Conservation (phyloP, 2,113 vertebrate genomes). For the Forbesichthys papilliferus region DNA sequence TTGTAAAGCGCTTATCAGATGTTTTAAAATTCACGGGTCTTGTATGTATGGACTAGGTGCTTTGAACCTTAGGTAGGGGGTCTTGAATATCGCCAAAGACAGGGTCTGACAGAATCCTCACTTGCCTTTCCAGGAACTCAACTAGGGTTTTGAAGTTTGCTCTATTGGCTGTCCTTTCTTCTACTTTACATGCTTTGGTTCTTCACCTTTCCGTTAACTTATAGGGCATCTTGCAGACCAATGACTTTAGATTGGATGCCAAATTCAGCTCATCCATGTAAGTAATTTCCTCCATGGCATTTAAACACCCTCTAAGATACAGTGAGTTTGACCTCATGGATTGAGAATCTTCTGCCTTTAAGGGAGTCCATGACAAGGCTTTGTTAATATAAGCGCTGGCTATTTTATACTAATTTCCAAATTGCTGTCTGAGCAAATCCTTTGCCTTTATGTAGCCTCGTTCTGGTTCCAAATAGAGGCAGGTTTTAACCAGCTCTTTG, state of each 20-base stretch:
- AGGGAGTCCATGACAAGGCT: neutral
- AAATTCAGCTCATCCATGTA: constrained; percentile 2
- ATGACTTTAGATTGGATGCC: neutral
- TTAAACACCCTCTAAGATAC: neutral
- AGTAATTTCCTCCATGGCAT: neutral
- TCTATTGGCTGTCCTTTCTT: neutral
- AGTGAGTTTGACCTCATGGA: neutral
- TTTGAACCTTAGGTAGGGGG: neutral
- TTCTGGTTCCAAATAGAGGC: neutral
- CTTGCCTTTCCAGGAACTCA: constrained; percentile 1
- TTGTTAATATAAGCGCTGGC: neutral
- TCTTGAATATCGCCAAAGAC: constrained; percentile 1
- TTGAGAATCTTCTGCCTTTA: neutral
- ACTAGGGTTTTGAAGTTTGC: neutral
- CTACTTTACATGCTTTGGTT: no score
- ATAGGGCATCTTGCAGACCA: constrained; percentile 1
- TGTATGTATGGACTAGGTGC: neutral
- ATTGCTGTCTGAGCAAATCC: neutral
- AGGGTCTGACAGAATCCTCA: neutral
- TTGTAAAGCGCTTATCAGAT: no score
- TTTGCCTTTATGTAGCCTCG: neutral
- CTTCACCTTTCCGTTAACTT: neutral
- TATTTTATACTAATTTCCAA: constrained; percentile 4
- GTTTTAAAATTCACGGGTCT: no score
- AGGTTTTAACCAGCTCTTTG: constrained; percentile 13